Conservation (phyloP, 2,113 vertebrate genomes). For the Eudyptes chrysolophus region DNA sequence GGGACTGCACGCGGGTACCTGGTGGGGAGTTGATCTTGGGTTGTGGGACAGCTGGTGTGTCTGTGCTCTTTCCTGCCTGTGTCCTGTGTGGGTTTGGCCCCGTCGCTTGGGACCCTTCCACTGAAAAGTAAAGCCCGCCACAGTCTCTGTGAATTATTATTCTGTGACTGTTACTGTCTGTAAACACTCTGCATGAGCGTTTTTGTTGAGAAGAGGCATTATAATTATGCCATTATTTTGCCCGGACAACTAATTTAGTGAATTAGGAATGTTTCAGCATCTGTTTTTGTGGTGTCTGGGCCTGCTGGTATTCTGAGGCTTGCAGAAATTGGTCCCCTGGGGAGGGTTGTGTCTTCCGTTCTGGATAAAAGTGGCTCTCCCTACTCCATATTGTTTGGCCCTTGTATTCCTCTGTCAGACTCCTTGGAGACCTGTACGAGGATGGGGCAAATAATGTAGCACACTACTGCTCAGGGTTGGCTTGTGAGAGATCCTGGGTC, state of each 20-base stretch:
- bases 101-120: background rate
- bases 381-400: background rate
- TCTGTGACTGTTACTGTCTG: background rate
- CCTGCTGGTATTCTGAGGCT: background rate
- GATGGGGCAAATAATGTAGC: background rate
- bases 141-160: background rate
- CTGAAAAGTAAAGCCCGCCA: background rate
- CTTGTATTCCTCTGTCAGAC: background rate
- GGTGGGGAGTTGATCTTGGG: background rate
- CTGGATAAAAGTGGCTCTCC: background rate
- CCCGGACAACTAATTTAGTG: background rate
- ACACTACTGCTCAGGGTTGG: accelerated
- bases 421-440: background rate
- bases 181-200: background rate
- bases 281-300: background rate
- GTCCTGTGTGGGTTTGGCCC: background rate
- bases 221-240: background rate
- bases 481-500: too few species aligned
- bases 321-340: background rate
- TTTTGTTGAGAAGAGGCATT: background rate
- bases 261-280: background rate
- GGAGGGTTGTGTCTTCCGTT: background rate
- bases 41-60: background rate
- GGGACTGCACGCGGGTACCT: accelerated
- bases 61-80: background rate